Evolutionary conservation across 2,113 vertebrate species (phyloP).

Genomic region (Macquaria ambigua): DNA sequence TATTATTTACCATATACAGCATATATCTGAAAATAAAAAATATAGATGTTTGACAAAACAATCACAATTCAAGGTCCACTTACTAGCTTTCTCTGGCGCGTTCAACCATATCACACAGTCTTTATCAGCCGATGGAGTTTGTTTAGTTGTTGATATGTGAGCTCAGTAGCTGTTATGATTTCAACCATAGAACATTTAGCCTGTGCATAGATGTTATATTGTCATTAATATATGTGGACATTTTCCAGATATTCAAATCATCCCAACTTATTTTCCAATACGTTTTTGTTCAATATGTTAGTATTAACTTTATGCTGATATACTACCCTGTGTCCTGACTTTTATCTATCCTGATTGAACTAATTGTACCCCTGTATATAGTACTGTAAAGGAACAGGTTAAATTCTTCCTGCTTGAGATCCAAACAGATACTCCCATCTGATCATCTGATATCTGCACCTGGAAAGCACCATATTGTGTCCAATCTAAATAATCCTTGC

Average conservation of each 20-base stretch:
- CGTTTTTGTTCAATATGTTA: background rate
- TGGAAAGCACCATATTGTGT: constrained; percentile 38
- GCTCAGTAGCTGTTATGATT: background rate
- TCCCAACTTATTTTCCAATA: background rate
- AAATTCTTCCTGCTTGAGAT: constrained; percentile 29
- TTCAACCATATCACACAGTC: background rate
- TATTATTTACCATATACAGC: background rate
- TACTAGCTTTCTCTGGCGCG: background rate
- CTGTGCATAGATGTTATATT: background rate
- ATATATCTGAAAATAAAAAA: background rate
- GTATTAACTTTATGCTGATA: background rate
- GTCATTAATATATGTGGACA: background rate
- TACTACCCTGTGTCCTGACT: background rate
- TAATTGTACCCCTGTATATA: background rate
- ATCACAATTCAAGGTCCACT: background rate
- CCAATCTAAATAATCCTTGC: constrained; percentile 53
- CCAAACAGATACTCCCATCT: constrained; percentile 35
- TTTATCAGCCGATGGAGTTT: background rate
- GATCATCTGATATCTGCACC: constrained; percentile 50
- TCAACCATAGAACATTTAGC: background rate
- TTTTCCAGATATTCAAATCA: background rate
- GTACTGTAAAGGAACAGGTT: constrained; percentile 8
- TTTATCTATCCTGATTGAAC: background rate
- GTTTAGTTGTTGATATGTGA: background rate
- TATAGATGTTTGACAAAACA: too few relatives aligned